Evolutionary conservation across 2,113 vertebrate genomes (phyloP), one percentile per base, ranked within the genome.

Genomic region (Recurvirostra avosetta): DNA sequence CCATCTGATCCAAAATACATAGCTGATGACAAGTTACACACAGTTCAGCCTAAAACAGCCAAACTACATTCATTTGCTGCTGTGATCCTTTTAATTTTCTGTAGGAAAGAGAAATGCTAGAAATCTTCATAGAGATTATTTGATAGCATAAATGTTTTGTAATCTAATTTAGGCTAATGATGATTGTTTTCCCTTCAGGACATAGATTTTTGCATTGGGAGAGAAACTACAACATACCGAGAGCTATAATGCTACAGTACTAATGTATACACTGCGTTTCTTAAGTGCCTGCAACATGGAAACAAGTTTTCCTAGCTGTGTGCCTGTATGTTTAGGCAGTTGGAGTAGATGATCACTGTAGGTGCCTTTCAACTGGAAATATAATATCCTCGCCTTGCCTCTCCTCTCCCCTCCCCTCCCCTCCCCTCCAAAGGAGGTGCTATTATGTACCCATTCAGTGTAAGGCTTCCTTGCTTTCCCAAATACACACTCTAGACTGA

Each of bases 1-100:
- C 67, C 49, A 40, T 61, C 45, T 65, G 68, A 62, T 66, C 81
- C 23, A 16, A 91, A 73, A 96, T 41, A 66, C 34, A 29, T 11
- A 71, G 43, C 61, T 16, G 56, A 62, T 84, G 82, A 79, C n/a
- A 80, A 86, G 67, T 63, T 68, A 81, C 72, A 74, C 38, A 67
- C 70, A 63, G 82, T 76, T 91, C 58, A 89, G 22, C 12, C 26
- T 40, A 88, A 97, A 91, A 86, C 74, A 94, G 78, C 65, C 75
- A 86, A 90, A 84, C 15, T 36, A n/a, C 94, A 67, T 70, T 80
- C 17, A 50, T 63, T 68, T 92, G 50, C 50, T 80, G 16, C 36
- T 62, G 74, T 41, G n/a, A 88, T 53, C 65, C 80, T 71, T 83
- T 40, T 75, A 29, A 10, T 55, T 76, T 96, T 77, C 30, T 91